phyloP scores from a whole-genome alignment of 2,113 vertebrate species.

The Eretmochelys imbricata region DNA sequence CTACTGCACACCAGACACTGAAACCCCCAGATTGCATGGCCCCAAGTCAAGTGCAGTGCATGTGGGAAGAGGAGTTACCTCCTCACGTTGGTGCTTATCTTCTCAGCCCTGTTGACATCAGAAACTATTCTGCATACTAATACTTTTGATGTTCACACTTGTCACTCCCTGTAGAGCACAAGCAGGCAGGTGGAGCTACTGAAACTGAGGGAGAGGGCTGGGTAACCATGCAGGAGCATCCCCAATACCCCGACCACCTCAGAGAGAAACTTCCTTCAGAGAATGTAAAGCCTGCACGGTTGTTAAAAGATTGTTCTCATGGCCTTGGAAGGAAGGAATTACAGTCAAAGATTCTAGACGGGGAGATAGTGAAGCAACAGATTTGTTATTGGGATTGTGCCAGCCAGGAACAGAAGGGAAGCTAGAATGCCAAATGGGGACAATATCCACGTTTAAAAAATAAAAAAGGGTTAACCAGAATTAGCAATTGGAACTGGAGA shows the following conservation, averaged over 20 bases:
- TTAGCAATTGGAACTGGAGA: neutral
- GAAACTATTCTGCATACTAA: rapidly evolving
- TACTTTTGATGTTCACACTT: rapidly evolving
- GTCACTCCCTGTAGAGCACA: neutral
- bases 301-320: rapidly evolving
- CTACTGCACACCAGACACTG: neutral
- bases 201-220: neutral
- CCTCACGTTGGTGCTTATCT: neutral
- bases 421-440: neutral
- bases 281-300: neutral
- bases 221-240: neutral
- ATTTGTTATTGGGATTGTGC: neutral
- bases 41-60: neutral
- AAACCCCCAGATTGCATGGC: neutral
- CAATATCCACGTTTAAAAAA: neutral
- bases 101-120: neutral
- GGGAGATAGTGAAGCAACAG: neutral
- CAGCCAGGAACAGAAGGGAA: neutral
- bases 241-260: neutral
- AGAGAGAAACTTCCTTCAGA: neutral
- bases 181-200: no score
- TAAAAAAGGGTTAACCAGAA: neutral
- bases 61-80: neutral
- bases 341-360: neutral
- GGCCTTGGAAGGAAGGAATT: neutral